phyloP scores from a whole-genome alignment of 2,113 vertebrate genomes.

The Riparia riparia region DNA sequence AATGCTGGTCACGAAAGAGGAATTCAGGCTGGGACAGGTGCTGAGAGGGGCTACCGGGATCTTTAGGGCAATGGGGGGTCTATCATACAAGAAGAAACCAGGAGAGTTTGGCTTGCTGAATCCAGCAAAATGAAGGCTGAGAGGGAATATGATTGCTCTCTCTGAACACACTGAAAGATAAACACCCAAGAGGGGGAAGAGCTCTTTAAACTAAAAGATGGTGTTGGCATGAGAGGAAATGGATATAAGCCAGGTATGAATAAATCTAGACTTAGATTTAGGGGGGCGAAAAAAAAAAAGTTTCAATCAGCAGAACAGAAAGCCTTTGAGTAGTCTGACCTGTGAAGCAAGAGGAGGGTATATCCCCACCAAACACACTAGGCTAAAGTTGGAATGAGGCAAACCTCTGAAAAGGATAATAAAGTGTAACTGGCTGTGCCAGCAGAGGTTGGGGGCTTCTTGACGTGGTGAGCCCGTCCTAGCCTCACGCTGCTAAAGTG shows the following conservation, averaged over 20 bases:
- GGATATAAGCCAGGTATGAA: constrained; percentile 30
- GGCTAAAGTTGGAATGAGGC: background rate
- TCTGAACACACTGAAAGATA: background rate
- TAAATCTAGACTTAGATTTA: constrained; percentile 13
- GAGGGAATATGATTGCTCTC: constrained; percentile 28
- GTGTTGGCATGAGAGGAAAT: constrained; percentile 1
- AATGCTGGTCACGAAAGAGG: constrained; percentile 29
- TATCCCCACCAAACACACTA: background rate
- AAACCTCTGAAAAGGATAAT: background rate
- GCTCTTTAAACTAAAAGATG: constrained; percentile 42
- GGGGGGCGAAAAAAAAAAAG: background rate
- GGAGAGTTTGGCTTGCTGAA: constrained; percentile 35
- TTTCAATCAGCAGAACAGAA: constrained; percentile 35
- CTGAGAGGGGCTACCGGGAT: constrained; percentile 31
- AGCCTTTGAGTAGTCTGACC: background rate
- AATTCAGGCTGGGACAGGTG: constrained; percentile 39
- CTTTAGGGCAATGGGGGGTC: constrained; percentile 26
- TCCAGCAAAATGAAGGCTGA: constrained; percentile 39
- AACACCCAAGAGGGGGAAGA: background rate
- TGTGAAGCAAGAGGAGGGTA: background rate
- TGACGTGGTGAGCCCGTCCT: background rate
- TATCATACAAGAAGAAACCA: constrained; percentile 15
- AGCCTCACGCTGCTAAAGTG: background rate
- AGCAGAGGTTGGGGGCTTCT: fast-evolving
- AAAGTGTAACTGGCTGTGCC: background rate